Evolutionary conservation across 1,140 invertebrate species (phyloP), one percentile per base, ranked within the genome.

Genomic region (Macrobrachium rosenbergii): DNA sequence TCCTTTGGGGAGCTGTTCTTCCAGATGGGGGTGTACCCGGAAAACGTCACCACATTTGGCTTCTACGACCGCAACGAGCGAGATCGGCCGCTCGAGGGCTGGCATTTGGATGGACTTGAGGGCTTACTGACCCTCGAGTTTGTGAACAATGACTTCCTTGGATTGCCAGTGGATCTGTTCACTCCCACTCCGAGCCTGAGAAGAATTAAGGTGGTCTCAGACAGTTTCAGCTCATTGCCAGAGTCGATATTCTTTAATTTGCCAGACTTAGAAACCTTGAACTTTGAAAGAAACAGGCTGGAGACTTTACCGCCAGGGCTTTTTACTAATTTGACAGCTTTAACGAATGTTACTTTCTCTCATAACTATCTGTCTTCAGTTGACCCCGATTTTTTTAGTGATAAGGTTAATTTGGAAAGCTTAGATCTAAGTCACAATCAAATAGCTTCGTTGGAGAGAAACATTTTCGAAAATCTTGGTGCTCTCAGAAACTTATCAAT

Each of bases 361-460:
- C 7, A 82, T 52, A 69, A 82, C 45, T 11, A 19, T 17, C n/a
- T 80, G 19, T 60, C 45, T 28, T 43, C 14, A 2, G 6, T 82
- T 59, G 64, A 64, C 19, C 23, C 19, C 10, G 37, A 69, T 73
- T 16, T 82, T 17, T 59, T 82, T 52, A 59, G n/a, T 23, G 69
- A 52, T 21, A 72, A 52, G 28, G 43, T 52, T n/a, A 73, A 75
- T 17, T n/a, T 82, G 43, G 58, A 75, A n/a, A 17, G 16, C 19
- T 23, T 87, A 37, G 69, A 87, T 14, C 23, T 87, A 12, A 80
- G 72, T 23, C 28, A 82, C 28, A 87, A 87, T 37, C 14, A 52
- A 8, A 52, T 87, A 45, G 45, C 23, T 52, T 64, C 2, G 67
- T 21, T 87, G 37, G 69, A 75, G 43, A 67, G 60, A 16, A 76